These are phyloP conservation scores for Sminthurides bifidus DNA, from an alignment of 1,140 invertebrate species.

Conservation along the genomic window DNA sequence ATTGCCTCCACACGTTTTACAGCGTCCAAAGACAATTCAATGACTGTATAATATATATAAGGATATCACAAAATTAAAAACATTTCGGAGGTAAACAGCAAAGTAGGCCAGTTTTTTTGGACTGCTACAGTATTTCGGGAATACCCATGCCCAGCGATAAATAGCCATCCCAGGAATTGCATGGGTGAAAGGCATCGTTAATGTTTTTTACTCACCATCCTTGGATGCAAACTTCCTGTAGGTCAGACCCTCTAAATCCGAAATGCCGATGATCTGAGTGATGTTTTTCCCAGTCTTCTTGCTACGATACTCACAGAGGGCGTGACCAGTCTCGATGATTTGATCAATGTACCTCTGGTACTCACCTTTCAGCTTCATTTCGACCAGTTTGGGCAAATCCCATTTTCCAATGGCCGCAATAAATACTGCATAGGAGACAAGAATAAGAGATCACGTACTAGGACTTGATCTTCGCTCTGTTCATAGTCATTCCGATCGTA, in stretches of 20 bases:
- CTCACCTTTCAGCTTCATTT: not conserved
- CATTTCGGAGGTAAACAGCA: not conserved
- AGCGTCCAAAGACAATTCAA: slow-evolving; percentile 7
- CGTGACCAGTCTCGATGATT: not conserved
- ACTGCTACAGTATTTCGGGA: not conserved
- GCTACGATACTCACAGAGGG: not conserved
- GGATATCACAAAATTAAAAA: not conserved
- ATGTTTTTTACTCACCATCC: slow-evolving; percentile 9
- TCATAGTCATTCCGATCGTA: too few relatives aligned
- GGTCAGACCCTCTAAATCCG: slow-evolving; percentile 9
- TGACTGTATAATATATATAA: not conserved
- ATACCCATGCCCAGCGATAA: not conserved
- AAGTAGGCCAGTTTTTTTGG: not conserved
- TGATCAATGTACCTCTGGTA: slow-evolving; percentile 9
- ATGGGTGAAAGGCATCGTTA: too few relatives aligned
- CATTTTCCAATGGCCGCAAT: slow-evolving; percentile 10
- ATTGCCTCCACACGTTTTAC: slow-evolving; percentile 9
- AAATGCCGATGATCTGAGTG: slow-evolving; percentile 16
- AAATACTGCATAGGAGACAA: not conserved
- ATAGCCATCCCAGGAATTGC: not conserved
- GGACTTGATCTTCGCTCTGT: too few relatives aligned
- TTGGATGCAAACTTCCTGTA: slow-evolving; percentile 17
- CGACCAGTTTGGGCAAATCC: slow-evolving; percentile 12
- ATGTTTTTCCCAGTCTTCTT: not conserved
- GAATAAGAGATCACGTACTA: not conserved